These are phyloP conservation scores for Zhuqinia jingwanae DNA, from an alignment of 2,888 invertebrate genomes.

Conservation along the genomic window DNA sequence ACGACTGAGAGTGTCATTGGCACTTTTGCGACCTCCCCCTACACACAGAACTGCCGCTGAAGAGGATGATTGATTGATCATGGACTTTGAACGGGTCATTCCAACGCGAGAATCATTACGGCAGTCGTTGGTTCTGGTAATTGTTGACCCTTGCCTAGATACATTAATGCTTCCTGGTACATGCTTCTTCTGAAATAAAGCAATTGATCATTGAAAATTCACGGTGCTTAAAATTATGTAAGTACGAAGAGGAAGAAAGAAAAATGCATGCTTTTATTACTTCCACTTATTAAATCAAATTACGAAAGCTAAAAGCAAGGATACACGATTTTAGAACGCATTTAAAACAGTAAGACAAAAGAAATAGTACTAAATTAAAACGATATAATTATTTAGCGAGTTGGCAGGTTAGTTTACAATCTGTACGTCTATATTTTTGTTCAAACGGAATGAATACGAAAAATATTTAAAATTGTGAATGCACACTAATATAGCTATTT, in stretches of 20 bases:
- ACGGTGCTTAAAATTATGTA: neutral
- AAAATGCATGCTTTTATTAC: too few relatives aligned
- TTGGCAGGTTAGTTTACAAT: too few relatives aligned
- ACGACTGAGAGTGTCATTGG: conserved; percentile 12
- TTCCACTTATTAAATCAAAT: too few relatives aligned
- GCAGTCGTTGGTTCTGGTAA: conserved; percentile 22
- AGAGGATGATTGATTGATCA: conserved; percentile 69
- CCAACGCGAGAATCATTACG: conserved; percentile 33
- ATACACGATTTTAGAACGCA: too few relatives aligned
- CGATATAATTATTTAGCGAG: too few relatives aligned
- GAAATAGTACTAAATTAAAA: too few relatives aligned
- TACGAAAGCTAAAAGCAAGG: too few relatives aligned
- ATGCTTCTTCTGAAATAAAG: conserved; percentile 48
- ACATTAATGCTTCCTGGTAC: conserved; percentile 24
- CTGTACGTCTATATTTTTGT: too few relatives aligned
- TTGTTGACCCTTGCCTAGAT: conserved; percentile 17
- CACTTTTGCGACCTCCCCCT: conserved; percentile 16
- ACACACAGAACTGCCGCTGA: neutral
- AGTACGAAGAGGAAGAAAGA: neutral
- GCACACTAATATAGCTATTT: too few relatives aligned
- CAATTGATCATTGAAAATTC: neutral
- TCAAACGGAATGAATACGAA: too few relatives aligned
- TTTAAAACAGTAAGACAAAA: too few relatives aligned
- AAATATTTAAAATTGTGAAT: too few relatives aligned
- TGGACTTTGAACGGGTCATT: conserved; percentile 72